phyloP scores from a whole-genome alignment of 2,888 invertebrate genomes.

The Trachelus iudaicus region DNA sequence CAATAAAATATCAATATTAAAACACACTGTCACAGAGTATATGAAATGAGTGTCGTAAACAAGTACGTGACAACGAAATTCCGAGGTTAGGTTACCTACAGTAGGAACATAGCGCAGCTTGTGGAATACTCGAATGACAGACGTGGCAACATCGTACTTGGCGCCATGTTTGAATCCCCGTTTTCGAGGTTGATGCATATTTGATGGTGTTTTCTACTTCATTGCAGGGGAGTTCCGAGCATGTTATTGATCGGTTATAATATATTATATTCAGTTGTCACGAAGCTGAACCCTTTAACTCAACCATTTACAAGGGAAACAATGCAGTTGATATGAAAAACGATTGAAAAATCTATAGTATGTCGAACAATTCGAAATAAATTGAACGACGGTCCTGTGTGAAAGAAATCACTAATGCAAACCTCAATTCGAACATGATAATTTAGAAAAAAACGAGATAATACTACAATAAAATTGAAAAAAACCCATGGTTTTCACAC shows the following conservation, averaged over 20 bases:
- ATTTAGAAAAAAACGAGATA: too few species aligned
- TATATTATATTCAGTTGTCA: constrained; percentile 22
- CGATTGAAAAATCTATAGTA: background rate
- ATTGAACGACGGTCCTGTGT: background rate
- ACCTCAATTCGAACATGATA: too few species aligned
- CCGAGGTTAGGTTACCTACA: background rate
- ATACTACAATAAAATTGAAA: too few species aligned
- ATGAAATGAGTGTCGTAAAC: background rate
- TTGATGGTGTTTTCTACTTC: constrained; percentile 37
- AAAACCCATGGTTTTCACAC: too few species aligned
- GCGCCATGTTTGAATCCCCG: constrained; percentile 25
- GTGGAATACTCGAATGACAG: background rate
- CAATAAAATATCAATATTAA: background rate
- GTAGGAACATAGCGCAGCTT: background rate
- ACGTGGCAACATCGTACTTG: constrained; percentile 23
- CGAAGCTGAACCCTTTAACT: background rate
- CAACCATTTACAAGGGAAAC: background rate
- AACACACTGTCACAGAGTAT: background rate
- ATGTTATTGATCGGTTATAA: constrained; percentile 34
- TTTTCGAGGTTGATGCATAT: constrained; percentile 39
- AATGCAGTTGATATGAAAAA: background rate
- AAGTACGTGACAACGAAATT: background rate
- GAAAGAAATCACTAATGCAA: too few species aligned
- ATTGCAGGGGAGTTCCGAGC: constrained; percentile 23
- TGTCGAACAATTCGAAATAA: background rate